Base-by-base conservation (phyloP, 2,113 vertebrate species). In the Heterotilapia buettikoferi region DNA sequence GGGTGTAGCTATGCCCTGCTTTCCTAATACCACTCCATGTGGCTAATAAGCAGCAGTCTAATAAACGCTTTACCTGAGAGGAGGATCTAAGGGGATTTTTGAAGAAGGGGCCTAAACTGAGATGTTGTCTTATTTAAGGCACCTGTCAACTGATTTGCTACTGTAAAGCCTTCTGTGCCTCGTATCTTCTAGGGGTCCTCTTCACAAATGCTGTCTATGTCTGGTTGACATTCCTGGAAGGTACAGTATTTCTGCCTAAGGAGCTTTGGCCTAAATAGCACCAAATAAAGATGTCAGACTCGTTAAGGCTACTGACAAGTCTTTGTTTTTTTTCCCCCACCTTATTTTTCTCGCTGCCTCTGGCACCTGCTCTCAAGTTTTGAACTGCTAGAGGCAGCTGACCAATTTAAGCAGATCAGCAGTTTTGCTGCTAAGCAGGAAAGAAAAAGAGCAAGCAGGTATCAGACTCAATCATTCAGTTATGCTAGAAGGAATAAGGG, bases 101-200 rank as follows among this genome's bases (percentile, higher is more conserved):
- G 85, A 92, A 90, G 79, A 89, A 90, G 86, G 80, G 50, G 82
- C 90, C 90, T 92, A 93, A 95, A 93, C 92, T 83, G 90, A 94
- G 94, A 95, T 92, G 91, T 95, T 94, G 92, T 94, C 93, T 95
- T 95, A 94, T 94, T 96, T 94, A 94, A 93, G 92, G 83, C 89
- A 91, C 90, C 91, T 93, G 95, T 93, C 95, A 92, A 89, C 92
- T 93, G 92, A 95, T 94, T 95, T 92, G 85, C 81, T 88, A 89
- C 91, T 92, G 88, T 92, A 94, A 94, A 95, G 89, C 93, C 94
- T 85, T 79, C 84, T 87, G 89, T 53, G 50, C 85, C 73, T 89
- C 86, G 83, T 66, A 82, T 90, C 82, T 93, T 86, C 7, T 89
- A 87, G 40, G 18, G 59, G 82, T 90, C 89, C 85, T 93, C 86